phyloP scores from a whole-genome alignment of 2,797 vertebrate genomes.

The Staurois parvus region DNA sequence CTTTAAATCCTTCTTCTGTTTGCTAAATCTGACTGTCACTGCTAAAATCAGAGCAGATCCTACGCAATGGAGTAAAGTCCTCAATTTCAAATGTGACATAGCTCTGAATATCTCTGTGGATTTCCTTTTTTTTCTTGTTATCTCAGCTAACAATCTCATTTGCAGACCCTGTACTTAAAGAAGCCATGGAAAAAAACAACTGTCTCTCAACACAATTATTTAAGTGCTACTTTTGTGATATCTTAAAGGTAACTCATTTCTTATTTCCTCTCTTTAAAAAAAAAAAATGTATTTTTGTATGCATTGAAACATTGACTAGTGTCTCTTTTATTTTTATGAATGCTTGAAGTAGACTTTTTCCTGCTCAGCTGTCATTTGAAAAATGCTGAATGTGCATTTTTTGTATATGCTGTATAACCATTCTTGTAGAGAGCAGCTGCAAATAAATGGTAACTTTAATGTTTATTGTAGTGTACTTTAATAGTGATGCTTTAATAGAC shows the following conservation, averaged over 20 bases:
- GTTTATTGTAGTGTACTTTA: background rate
- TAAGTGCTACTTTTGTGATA: constrained; percentile 97
- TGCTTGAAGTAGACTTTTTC: constrained; percentile 70
- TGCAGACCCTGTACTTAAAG: constrained; percentile 93
- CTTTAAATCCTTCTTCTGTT: constrained; percentile 99
- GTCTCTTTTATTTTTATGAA: constrained; percentile 39
- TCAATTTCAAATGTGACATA: constrained; percentile 99
- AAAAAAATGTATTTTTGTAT: constrained; percentile 66
- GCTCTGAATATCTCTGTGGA: constrained; percentile 91
- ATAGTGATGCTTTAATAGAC: background rate
- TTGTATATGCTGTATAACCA: constrained; percentile 67
- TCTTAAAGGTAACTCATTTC: constrained; percentile 98
- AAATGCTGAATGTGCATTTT: constrained; percentile 82
- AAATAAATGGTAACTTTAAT: background rate
- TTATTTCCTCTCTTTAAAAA: constrained; percentile 77
- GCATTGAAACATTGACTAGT: background rate
- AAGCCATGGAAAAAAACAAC: constrained; percentile 96
- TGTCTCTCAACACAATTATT: constrained; percentile 89
- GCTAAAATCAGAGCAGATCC: constrained; percentile 91
- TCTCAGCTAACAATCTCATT: constrained; percentile 98
- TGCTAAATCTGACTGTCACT: constrained; percentile 98
- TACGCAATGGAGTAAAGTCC: constrained; percentile 99
- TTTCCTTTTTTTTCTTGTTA: constrained; percentile 88
- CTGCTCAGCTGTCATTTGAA: constrained; percentile 75
- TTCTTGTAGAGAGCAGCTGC: background rate